phyloP scores from a whole-genome alignment of 2,797 vertebrate genomes.

The Chelmon rostratus region DNA sequence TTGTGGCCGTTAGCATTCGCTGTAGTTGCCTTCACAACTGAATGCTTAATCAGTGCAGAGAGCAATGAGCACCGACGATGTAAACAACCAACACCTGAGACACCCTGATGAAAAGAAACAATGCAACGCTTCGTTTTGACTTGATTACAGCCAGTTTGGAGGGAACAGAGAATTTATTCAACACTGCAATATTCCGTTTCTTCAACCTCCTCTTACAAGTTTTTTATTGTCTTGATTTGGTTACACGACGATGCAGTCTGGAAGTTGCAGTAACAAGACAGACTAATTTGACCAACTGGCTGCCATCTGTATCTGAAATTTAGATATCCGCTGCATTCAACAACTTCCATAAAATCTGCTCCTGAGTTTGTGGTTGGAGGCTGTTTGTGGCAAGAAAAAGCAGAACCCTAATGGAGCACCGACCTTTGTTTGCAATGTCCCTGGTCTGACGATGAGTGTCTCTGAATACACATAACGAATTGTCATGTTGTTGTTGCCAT shows the following conservation, averaged over 20 bases:
- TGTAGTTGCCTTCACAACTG: not conserved
- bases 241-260: not conserved
- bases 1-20: not conserved
- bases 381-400: not conserved
- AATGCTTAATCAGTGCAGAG: not conserved
- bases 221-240: not conserved
- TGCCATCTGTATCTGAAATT: not conserved
- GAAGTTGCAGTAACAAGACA: not conserved
- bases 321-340: not conserved
- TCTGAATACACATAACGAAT: too few relatives aligned
- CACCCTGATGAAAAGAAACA: not conserved
- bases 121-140: not conserved
- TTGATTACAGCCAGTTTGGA: conserved; percentile 4
- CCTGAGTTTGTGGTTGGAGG: not conserved
- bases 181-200: not conserved
- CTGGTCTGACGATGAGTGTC: too few relatives aligned
- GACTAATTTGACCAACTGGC: not conserved
- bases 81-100: not conserved
- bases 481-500: too few relatives aligned
- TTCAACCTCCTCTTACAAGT: not conserved
- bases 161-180: not conserved
- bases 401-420: not conserved
- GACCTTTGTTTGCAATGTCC: not conserved
- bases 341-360: not conserved
- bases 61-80: not conserved